phyloP scores from a whole-genome alignment of 2,888 invertebrate species.

The Temnothorax ravouxi region DNA sequence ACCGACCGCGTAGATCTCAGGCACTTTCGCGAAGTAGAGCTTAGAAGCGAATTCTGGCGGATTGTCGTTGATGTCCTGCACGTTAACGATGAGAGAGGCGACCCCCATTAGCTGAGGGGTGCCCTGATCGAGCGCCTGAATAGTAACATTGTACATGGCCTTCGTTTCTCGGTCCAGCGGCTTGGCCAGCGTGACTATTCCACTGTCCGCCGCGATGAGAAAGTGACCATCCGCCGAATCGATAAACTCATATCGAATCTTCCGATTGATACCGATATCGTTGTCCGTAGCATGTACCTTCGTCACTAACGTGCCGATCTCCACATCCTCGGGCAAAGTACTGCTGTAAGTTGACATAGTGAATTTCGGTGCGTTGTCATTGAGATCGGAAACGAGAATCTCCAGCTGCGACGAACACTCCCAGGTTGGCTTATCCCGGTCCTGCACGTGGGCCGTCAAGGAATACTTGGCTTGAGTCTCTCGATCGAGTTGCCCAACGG shows the following conservation, averaged over 20 bases:
- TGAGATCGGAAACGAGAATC: slow-evolving; percentile 92
- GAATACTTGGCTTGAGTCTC: slow-evolving; percentile 91
- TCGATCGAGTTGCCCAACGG: slow-evolving; percentile 92
- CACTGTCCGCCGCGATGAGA: slow-evolving; percentile 93
- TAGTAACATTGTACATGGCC: slow-evolving; percentile 93
- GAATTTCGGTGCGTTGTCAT: slow-evolving; percentile 95
- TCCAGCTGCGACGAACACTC: slow-evolving; percentile 93
- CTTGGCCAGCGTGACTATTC: slow-evolving; percentile 94
- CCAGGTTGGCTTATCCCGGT: slow-evolving; percentile 92
- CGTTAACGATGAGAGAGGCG: slow-evolving; percentile 92
- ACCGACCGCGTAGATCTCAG: slow-evolving; percentile 93
- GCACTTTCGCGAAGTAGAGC: slow-evolving; percentile 92
- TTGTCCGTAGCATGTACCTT: slow-evolving; percentile 95
- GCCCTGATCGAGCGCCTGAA: slow-evolving; percentile 95
- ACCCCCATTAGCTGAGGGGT: slow-evolving; percentile 90
- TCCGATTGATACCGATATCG: slow-evolving; percentile 94
- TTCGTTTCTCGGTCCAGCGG: slow-evolving; percentile 95
- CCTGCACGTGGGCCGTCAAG: slow-evolving; percentile 94
- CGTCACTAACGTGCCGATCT: slow-evolving; percentile 94
- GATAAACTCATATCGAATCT: slow-evolving; percentile 93
- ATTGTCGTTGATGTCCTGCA: slow-evolving; percentile 98
- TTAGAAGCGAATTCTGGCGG: slow-evolving; percentile 97
- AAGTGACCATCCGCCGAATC: slow-evolving; percentile 91
- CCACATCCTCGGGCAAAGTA: slow-evolving; percentile 95
- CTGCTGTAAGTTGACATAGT: slow-evolving; percentile 91